Evolutionary conservation across 2,113 vertebrate genomes (phyloP), one percentile per base, ranked within the genome.

Genomic region (Caranx ignobilis): DNA sequence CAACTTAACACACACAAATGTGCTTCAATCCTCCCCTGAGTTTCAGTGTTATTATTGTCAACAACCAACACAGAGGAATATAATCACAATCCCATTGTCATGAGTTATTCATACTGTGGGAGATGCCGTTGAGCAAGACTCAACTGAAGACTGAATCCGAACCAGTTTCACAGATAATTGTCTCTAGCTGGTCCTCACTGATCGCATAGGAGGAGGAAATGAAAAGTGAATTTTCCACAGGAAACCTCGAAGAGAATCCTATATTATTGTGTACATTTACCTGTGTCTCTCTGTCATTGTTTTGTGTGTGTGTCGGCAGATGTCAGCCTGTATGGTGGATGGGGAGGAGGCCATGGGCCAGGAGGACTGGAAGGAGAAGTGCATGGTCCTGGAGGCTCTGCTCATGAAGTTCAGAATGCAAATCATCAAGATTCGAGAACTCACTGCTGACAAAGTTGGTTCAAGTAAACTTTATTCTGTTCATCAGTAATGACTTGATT

Each of bases 331-430:
- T 65, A 98, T 99, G 97, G 96, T 96, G 9, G 97, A 98, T 57
- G 90, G 92, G 69, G 94, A 95, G 90, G 96, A 97, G 77, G 77
- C 91, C 81, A 94, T 96, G 88, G 94, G 93, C 74, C 92, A 92
- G 50, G 91, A 96, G 77, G 96, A 98, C 87, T 99, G 98, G 98
- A 97, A 96, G 89, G 97, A 99, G 89, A 96, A 97, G 89, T 99
- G 97, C 35, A 76, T 97, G 79, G 96, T 96, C 84, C 90, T 99
- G 91, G 98, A 99, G 91, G 94, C 96, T 9, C 96, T 99, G 88
- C 95, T 99, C 65, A 95, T 99, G 91, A 98, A 98, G 87, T 99
- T 99, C 90, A 94, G 97, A 84, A 94, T 96, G 85, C 98, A 99
- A 90, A 97, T 98, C 86, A 96, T 97, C 91, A 98, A 97, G 93